Percentiles rank a stretch among this genome's conserved stretches.
These are phyloP conservation scores for Hydra vulgaris DNA, from an alignment of 30 jellyfish, hydroid and myxozoan species.

Conservation along the genomic window DNA sequence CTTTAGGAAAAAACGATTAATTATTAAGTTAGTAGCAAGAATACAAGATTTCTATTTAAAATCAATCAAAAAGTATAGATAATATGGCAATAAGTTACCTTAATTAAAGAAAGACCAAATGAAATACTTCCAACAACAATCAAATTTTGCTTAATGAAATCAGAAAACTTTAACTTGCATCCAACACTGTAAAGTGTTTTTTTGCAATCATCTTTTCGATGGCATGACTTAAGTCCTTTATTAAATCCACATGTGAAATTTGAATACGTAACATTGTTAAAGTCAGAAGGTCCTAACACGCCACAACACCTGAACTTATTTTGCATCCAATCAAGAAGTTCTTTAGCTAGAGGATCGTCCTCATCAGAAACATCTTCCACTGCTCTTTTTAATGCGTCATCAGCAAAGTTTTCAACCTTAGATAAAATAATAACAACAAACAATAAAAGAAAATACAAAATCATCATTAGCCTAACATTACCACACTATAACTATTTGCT, in stretches of 20 bases:
- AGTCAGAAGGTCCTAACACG: conserved; percentile 35
- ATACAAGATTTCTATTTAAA: too few relatives aligned
- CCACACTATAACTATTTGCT: too few relatives aligned
- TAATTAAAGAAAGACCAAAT: conserved; percentile 75
- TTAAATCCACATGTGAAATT: conserved; percentile 8
- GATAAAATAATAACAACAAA: too few relatives aligned
- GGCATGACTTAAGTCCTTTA: conserved; percentile 18
- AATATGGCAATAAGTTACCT: too few relatives aligned
- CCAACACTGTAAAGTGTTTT: conserved; percentile 44
- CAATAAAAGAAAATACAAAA: too few relatives aligned
- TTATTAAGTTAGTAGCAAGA: too few relatives aligned
- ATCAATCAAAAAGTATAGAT: too few relatives aligned
- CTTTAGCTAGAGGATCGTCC: conserved; percentile 56
- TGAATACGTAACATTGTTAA: background rate
- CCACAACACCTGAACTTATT: conserved; percentile 86
- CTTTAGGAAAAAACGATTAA: too few relatives aligned
- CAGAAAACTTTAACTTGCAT: conserved; percentile 66
- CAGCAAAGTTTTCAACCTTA: conserved; percentile 66
- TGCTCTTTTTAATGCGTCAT: conserved; percentile 62
- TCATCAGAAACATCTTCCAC: conserved; percentile 32
- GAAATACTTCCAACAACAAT: conserved; percentile 83
- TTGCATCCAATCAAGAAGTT: conserved; percentile 78
- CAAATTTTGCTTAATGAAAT: conserved; percentile 54
- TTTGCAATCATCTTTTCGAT: background rate
- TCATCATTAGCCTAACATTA: too few relatives aligned